phyloP scores from a whole-genome alignment of 2,113 vertebrate species.

The Indri indri region DNA sequence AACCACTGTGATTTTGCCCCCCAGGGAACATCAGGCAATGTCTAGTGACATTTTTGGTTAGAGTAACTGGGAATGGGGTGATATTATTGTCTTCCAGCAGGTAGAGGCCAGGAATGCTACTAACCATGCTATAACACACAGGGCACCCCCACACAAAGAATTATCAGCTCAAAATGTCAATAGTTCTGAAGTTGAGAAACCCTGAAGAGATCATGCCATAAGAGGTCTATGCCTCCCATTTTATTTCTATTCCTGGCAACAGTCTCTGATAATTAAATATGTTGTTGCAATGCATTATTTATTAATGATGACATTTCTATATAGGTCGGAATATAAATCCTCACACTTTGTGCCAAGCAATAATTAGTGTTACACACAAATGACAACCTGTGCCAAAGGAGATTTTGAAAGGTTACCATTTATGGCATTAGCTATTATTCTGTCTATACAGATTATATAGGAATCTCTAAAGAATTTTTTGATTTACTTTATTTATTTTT shows the following conservation, averaged over 20 bases:
- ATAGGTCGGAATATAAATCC: conserved; percentile 53
- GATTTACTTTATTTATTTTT: too few relatives aligned
- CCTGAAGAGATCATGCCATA: background rate
- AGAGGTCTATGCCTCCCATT: background rate
- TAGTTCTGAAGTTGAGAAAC: background rate
- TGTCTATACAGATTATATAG: background rate
- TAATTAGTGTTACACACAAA: conserved; percentile 42
- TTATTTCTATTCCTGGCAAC: background rate
- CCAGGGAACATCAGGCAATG: background rate
- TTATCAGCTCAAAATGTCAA: background rate
- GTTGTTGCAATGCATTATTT: conserved; percentile 29
- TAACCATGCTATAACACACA: background rate
- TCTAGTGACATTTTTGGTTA: background rate
- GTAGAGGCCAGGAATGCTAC: background rate
- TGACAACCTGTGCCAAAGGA: background rate
- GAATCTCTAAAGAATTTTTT: background rate
- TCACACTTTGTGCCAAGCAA: background rate
- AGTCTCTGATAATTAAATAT: conserved; percentile 2
- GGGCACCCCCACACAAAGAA: background rate
- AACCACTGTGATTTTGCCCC: background rate
- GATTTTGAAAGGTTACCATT: conserved; percentile 16
- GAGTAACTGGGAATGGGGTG: background rate
- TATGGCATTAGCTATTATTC: background rate
- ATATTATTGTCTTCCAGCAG: background rate
- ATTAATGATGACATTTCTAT: conserved; percentile 61